phyloP scores from a whole-genome alignment of 2,113 vertebrate genomes.

The Dromiciops gliroides region DNA sequence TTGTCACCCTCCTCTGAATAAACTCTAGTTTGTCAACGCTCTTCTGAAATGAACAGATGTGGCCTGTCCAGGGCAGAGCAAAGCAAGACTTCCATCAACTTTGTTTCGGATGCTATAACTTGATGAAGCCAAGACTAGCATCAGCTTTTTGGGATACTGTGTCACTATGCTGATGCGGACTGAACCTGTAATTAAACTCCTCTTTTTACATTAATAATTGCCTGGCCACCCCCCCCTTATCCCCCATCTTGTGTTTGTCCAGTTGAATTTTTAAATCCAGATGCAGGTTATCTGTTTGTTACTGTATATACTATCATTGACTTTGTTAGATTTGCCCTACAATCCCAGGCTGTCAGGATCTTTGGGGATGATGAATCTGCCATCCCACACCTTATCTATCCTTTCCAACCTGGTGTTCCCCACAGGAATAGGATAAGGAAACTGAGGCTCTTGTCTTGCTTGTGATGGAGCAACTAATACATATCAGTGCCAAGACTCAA shows the following conservation, averaged over 20 bases:
- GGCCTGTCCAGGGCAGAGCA: background rate
- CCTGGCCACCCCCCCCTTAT: background rate
- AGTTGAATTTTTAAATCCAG: background rate
- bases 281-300: background rate
- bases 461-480: background rate
- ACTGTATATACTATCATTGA: background rate
- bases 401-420: background rate
- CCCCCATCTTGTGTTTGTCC: background rate
- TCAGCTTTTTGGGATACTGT: background rate
- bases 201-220: background rate
- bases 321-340: background rate
- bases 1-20: background rate
- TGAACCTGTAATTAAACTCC: background rate
- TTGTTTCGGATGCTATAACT: background rate
- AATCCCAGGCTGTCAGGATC: background rate
- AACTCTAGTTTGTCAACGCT: background rate
- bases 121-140: background rate
- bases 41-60: background rate
- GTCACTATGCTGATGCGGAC: background rate
- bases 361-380: background rate
- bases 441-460: background rate
- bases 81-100: background rate
- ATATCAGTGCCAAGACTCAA: background rate
- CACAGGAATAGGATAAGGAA: background rate
- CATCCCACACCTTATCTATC: background rate